Conservation (phyloP, 2,113 vertebrate genomes). For the Callipepla californica region DNA sequence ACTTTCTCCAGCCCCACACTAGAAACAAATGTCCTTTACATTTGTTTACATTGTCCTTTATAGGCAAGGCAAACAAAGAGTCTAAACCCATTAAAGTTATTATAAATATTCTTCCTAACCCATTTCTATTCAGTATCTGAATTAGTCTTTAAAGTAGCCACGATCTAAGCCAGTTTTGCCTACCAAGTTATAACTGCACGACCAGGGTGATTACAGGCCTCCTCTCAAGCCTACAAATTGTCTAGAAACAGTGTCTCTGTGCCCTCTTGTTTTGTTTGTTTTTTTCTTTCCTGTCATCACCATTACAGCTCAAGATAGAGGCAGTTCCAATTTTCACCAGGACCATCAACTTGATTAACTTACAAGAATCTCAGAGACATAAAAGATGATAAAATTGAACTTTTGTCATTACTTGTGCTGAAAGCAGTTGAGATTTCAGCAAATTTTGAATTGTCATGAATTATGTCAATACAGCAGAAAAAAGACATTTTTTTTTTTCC, state of each 20-base stretch:
- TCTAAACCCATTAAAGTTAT: neutral
- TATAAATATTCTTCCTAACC: neutral
- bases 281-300: neutral
- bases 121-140: neutral
- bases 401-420: neutral
- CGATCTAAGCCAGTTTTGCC: neutral
- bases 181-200: neutral
- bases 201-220: neutral
- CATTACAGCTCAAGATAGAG: neutral
- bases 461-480: neutral
- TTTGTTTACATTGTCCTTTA: neutral
- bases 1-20: neutral
- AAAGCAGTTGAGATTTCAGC: neutral
- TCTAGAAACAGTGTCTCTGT: neutral
- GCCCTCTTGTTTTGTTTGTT: neutral
- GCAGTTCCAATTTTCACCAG: neutral
- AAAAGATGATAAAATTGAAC: neutral
- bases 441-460: neutral
- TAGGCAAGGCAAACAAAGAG: neutral
- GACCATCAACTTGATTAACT: neutral
- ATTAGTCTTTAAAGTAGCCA: neutral
- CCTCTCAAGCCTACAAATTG: neutral
- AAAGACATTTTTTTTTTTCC: neutral
- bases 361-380: neutral
- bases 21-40: neutral